Percentiles rank a stretch among this genome's conserved stretches.
Conservation (phyloP, 1,140 invertebrate species). For the Leptoteleia sp. region DNA sequence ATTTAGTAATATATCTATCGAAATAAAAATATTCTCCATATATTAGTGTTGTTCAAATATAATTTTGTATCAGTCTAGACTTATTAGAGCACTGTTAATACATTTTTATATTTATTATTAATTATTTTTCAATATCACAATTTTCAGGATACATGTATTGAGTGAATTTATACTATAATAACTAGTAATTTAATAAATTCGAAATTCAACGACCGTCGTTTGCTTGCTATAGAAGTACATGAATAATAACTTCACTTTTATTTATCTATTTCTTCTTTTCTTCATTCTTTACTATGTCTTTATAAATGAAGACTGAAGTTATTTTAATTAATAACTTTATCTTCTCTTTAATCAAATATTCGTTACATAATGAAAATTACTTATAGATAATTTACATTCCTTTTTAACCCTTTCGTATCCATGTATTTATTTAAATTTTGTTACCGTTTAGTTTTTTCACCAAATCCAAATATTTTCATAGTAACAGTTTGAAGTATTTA, state of each 20-base stretch:
- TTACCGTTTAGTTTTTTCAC: conserved; percentile 9
- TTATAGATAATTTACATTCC: not conserved
- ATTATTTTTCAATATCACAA: conserved; percentile 15
- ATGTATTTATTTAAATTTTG: conserved; percentile 21
- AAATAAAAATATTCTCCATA: too few species aligned
- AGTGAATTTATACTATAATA: conserved; percentile 7
- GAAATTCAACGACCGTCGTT: not conserved
- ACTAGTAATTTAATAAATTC: not conserved
- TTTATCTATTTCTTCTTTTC: not conserved
- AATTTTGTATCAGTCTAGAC: too few species aligned
- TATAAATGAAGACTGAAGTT: too few species aligned
- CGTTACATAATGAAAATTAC: too few species aligned
- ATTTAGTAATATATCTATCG: too few species aligned
- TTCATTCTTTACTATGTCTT: not conserved
- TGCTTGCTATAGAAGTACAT: too few species aligned
- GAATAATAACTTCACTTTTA: too few species aligned
- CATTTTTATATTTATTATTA: conserved; percentile 1
- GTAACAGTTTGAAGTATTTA: too few species aligned
- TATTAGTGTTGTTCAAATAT: too few species aligned
- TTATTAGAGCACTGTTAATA: not conserved
- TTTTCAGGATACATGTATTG: conserved; percentile 47
- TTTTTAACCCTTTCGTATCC: conserved; percentile 29
- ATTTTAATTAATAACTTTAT: too few species aligned
- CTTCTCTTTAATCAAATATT: too few species aligned
- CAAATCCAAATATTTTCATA: conserved; percentile 16